Evolutionary conservation across 2,113 vertebrate genomes (phyloP).

Genomic region (Percina caprodes): DNA sequence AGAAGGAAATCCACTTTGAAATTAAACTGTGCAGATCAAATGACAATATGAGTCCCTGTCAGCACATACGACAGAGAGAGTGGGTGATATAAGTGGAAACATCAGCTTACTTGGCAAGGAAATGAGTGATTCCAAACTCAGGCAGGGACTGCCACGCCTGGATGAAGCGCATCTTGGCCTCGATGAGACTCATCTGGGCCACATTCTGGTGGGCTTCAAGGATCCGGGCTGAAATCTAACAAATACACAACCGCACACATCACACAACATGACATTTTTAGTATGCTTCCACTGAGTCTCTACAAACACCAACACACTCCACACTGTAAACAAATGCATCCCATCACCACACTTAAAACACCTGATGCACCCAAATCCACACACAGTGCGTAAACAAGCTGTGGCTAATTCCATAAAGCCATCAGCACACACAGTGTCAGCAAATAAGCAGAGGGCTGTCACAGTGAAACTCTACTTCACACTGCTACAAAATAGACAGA

Average conservation of each 20-base stretch:
- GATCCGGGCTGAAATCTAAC: conserved; percentile 95
- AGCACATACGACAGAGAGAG: background rate
- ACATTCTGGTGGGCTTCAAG: conserved; percentile 99
- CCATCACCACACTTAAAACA: conserved; percentile 47
- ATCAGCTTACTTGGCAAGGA: conserved; percentile 90
- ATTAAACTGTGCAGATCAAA: background rate
- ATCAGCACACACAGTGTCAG: conserved; percentile 27
- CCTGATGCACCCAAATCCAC: conserved; percentile 23
- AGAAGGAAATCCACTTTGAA: background rate
- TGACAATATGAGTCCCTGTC: background rate
- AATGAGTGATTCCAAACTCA: conserved; percentile 99
- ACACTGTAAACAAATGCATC: conserved; percentile 28
- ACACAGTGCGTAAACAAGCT: conserved; percentile 25
- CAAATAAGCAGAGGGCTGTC: conserved; percentile 36
- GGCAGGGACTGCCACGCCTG: conserved; percentile 99
- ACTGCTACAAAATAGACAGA: conserved; percentile 28
- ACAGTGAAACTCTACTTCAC: conserved; percentile 24
- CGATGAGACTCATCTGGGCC: conserved; percentile 98
- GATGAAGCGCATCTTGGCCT: conserved; percentile 98
- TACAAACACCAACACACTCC: background rate
- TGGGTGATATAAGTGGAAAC: background rate
- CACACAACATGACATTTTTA: background rate
- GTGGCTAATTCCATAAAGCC: conserved; percentile 29
- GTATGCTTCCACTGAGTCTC: background rate
- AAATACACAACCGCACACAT: conserved; percentile 40